Base-by-base conservation (phyloP, 2,113 vertebrate species). In the Tachysurus fulvidraco region DNA sequence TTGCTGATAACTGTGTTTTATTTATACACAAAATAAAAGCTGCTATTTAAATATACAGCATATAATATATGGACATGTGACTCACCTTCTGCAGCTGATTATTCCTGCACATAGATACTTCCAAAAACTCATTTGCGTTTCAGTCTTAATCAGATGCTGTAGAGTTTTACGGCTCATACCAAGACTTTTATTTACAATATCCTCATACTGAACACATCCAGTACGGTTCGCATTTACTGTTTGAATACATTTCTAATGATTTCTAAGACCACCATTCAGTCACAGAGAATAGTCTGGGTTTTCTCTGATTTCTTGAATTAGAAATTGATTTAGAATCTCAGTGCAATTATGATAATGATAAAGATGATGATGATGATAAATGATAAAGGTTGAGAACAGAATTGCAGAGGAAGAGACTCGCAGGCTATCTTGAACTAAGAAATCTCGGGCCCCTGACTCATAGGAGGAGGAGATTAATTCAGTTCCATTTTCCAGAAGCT, bases 381-480 rank as follows among this genome's bases (percentile, higher is more conserved):
- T 65, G 67, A 71, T 19, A 19, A 69, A 36, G 19, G 1, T 19
- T 30, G 23, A 79, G 13, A 79, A 59, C 6, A 57, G 28, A 21
- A 8, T 6, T 55, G 17, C 52, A 30, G n/a, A 57, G 13, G 23
- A 76, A 19, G 52, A 44, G 30, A 60, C 54, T 19, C 5, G 0
- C 9, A 59, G 12, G 28, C 25, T 77, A 54, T 41, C 55, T 44
- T 81, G 36, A 59, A 13, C 55, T 81, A 60, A 81, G 78, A 81
- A 60, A 44, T 81, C 9, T 36, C 23, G 30, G 17, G 19, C 19
- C 21, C 11, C 21, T 60, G 78, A 41, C 30, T 81, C 55, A 28
- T 50, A 23, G 65, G 71, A 86, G 65, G 25, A 76, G 60, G 64
- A 77, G 62, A 83, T 89, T 90, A 89, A 86, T 54, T 84, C 71